Evolutionary conservation across 2,113 vertebrate genomes (phyloP), one percentile per base, ranked within the genome.

Genomic region (Neofelis nebulosa): DNA sequence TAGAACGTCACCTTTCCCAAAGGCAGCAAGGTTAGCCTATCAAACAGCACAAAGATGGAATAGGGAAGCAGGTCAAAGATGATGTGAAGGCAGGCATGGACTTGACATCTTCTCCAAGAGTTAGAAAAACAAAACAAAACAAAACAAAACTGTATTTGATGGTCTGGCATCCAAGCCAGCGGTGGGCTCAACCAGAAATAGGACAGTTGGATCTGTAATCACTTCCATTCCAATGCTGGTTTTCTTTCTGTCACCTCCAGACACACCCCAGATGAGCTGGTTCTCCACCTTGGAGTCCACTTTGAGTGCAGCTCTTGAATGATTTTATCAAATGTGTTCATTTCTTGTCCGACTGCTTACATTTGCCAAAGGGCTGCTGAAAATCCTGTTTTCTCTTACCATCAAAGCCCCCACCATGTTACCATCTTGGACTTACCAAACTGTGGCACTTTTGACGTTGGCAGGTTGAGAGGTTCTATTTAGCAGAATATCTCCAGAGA

Each of bases 41-140:
- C 98, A n/a, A 99, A 99, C 57, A 99, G 98, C 4, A 98, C 98
- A 97, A 99, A 99, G 98, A 99, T 99, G 88, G 98, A 94, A 91
- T 98, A 99, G 4, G 98, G 98, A 14, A 99, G 99, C 97, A 99
- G 99, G 96, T 99, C 98, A 97, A 99, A 99, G 45, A 99, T 99
- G 93, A 57, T 57, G 55, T 7, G 18, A 57, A 57, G 55, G 55
- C 18, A 57, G 0, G 18, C 55, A 57, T 15, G 19, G 55, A 57
- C 57, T 96, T 0, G 97, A 98, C 98, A 99, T 99, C 98, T 90
- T 98, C 91, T 97, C 98, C 61, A 98, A 83, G 71, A 98, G 98
- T 68, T 45, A 45, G 45, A 97, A 93, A 74, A 98, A 98, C 29
- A 98, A 7, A 23, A 45, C 41, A 45, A 45, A 45, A 45, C 41